phyloP scores from a whole-genome alignment of 2,888 invertebrate genomes.

The Limnephilus marmoratus region DNA sequence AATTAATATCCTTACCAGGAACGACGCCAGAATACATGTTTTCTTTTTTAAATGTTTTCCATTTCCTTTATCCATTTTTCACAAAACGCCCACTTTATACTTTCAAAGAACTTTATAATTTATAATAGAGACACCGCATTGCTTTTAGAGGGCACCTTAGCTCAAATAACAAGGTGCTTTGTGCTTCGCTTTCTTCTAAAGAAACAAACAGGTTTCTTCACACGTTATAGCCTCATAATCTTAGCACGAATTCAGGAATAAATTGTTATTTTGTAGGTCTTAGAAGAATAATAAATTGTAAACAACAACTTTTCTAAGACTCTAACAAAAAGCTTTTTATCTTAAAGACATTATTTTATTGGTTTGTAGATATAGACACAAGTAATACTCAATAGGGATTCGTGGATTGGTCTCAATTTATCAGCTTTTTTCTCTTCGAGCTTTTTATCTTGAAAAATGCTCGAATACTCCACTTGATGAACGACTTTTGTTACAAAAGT shows the following conservation, averaged over 20 bases:
- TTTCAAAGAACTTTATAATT: background rate
- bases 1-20: too few species aligned
- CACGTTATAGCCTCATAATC: background rate
- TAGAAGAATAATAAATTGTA: background rate
- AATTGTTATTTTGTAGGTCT: background rate
- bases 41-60: background rate
- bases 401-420: background rate
- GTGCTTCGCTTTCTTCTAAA: background rate
- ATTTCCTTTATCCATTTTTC: background rate
- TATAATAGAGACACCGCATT: background rate
- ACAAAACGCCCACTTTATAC: background rate
- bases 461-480: background rate
- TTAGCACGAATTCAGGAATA: background rate
- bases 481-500: background rate
- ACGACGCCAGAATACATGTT: too few species aligned
- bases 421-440: background rate
- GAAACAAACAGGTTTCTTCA: background rate
- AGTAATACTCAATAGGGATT: background rate
- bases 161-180: background rate
- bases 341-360: background rate
- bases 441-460: background rate
- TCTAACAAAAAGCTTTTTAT: background rate
- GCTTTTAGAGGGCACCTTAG: background rate
- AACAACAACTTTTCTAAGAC: background rate
- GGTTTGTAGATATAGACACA: background rate